Evolutionary conservation across 2,113 vertebrate species (phyloP).

Genomic region (Melanerpes formicivorus): DNA sequence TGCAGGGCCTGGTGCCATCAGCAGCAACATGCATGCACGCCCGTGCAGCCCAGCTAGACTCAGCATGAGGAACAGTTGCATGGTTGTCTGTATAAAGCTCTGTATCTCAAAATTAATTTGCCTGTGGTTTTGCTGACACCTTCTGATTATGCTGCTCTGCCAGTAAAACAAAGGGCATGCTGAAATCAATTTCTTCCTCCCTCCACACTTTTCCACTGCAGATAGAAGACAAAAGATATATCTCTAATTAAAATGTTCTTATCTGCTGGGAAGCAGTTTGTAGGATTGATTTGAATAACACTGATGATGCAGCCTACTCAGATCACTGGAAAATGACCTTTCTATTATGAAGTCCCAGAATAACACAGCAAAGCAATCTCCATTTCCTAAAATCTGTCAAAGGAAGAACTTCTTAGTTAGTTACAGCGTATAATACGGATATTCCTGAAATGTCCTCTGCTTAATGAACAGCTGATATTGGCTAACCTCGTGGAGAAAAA

Average conservation of each 20-base stretch:
- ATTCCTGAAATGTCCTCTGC: slow-evolving; percentile 68
- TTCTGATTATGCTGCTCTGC: slow-evolving; percentile 31
- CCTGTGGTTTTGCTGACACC: slow-evolving; percentile 53
- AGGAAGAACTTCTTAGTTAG: slow-evolving; percentile 54
- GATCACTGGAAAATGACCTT: slow-evolving; percentile 56
- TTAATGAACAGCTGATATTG: slow-evolving; percentile 78
- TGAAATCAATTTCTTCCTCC: neutral
- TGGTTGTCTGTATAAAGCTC: neutral
- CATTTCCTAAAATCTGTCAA: slow-evolving; percentile 53
- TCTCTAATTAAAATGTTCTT: slow-evolving; percentile 60
- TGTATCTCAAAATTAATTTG: slow-evolving; percentile 17
- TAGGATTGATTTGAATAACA: slow-evolving; percentile 54
- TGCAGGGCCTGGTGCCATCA: rapidly evolving
- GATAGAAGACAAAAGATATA: slow-evolving; percentile 55
- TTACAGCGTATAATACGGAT: slow-evolving; percentile 46
- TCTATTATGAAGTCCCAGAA: slow-evolving; percentile 56
- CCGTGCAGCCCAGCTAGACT: rapidly evolving
- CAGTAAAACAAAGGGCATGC: neutral
- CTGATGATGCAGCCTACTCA: slow-evolving; percentile 47
- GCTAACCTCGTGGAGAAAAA: slow-evolving; percentile 68
- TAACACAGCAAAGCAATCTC: slow-evolving; percentile 51
- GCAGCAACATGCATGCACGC: neutral
- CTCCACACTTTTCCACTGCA: neutral
- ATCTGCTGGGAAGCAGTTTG: slow-evolving; percentile 50
- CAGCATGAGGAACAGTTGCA: rapidly evolving